Percentiles rank a stretch among this genome's conserved stretches.
phyloP scores from a whole-genome alignment of 2,888 invertebrate genomes.

The Idaea straminata region DNA sequence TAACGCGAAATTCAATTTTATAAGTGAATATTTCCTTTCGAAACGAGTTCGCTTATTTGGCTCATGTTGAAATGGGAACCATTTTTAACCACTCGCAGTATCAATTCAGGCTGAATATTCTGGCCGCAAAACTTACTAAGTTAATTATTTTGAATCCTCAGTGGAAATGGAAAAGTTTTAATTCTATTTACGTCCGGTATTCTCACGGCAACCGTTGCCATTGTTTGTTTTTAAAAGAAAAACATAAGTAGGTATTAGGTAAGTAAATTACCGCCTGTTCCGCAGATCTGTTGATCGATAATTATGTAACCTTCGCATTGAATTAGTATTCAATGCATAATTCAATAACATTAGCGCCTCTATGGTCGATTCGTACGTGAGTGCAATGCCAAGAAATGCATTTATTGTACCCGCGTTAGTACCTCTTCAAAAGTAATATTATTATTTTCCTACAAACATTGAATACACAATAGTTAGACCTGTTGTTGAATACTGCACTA shows the following conservation, averaged over 20 bases:
- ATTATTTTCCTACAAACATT: too few relatives aligned
- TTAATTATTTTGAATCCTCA: neutral
- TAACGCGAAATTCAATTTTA: neutral
- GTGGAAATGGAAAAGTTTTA: neutral
- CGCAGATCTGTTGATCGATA: neutral
- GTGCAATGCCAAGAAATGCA: slow-evolving; percentile 3
- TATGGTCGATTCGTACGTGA: slow-evolving; percentile 16
- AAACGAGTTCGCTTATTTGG: neutral
- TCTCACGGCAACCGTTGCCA: neutral
- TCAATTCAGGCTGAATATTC: neutral
- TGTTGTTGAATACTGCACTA: too few relatives aligned
- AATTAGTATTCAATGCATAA: slow-evolving; percentile 33
- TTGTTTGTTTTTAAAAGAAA: neutral
- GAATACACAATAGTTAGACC: too few relatives aligned
- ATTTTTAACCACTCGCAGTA: neutral
- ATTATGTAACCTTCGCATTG: slow-evolving; percentile 21
- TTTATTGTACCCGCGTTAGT: neutral
- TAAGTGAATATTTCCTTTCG: neutral
- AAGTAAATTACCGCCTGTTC: neutral
- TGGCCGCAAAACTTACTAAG: neutral
- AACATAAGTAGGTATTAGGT: neutral
- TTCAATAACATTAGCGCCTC: slow-evolving; percentile 28
- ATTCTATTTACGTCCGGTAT: neutral
- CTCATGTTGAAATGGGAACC: neutral
- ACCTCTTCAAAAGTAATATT: too few relatives aligned